Evolutionary conservation across 1,140 invertebrate species (phyloP).

Genomic region (Philotrypesis tridentata): DNA sequence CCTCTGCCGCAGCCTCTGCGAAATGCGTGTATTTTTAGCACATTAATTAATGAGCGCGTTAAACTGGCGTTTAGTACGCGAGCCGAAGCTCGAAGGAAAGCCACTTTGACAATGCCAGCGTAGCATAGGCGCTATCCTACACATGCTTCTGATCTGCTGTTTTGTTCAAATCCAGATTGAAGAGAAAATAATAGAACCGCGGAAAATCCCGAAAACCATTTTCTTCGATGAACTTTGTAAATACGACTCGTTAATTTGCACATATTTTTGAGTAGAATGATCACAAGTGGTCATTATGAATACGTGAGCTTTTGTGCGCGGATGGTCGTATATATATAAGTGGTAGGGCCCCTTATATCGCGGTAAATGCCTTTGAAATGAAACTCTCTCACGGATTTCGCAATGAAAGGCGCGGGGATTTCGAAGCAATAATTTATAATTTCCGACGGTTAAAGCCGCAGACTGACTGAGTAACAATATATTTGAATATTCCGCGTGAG

Average conservation of each 20-base stretch:
- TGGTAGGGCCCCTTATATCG: not conserved
- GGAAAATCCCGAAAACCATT: not conserved
- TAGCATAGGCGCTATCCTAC: not conserved
- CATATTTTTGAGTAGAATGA: not conserved
- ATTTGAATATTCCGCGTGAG: slow-evolving; percentile 20
- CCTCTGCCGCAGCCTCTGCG: not conserved
- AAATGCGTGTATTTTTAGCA: slow-evolving; percentile 10
- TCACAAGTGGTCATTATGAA: not conserved
- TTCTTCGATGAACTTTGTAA: not conserved
- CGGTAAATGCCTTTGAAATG: not conserved
- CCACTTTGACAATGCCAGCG: slow-evolving; percentile 22
- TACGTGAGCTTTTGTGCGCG: not conserved
- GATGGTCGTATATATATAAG: too few relatives aligned
- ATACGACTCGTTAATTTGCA: not conserved
- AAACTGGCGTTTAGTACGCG: not conserved
- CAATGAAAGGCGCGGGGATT: slow-evolving; percentile 24
- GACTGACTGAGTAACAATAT: not conserved
- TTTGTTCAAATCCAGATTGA: too few relatives aligned
- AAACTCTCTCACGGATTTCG: not conserved
- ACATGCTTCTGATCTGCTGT: not conserved
- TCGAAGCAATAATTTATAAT: slow-evolving; percentile 37
- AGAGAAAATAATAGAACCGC: not conserved
- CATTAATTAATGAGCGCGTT: slow-evolving; percentile 11
- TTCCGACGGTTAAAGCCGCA: slow-evolving; percentile 18
- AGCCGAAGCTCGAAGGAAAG: not conserved